A percentile compares a stretch with the other conserved stretches of the same genome.
These are phyloP conservation scores for Horisme vitalbata DNA, from an alignment of 2,888 invertebrate species.

Conservation along the genomic window DNA sequence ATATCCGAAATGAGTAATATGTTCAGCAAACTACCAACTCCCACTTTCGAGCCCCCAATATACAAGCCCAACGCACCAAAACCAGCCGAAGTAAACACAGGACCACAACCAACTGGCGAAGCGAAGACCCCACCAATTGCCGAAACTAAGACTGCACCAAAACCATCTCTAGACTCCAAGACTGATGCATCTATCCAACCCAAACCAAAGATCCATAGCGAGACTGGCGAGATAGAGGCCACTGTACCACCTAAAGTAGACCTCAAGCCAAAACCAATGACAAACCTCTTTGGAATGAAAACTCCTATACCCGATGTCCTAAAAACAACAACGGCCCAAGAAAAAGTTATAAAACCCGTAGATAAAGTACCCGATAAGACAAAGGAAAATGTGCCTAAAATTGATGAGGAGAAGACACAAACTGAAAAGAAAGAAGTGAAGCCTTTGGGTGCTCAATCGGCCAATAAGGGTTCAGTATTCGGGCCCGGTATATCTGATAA, in stretches of 20 bases:
- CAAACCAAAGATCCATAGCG: slow-evolving; percentile 37
- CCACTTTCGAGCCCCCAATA: slow-evolving; percentile 35
- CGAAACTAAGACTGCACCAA: slow-evolving; percentile 33
- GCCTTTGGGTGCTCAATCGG: slow-evolving; percentile 41
- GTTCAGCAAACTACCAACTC: slow-evolving; percentile 54
- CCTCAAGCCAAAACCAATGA: slow-evolving; percentile 51
- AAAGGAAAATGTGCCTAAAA: slow-evolving; percentile 48
- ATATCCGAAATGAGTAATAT: slow-evolving; percentile 55
- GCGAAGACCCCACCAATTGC: background rate
- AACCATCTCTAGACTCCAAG: slow-evolving; percentile 29
- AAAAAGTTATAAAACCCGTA: slow-evolving; percentile 40
- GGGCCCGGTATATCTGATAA: slow-evolving; percentile 35
- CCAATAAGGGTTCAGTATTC: slow-evolving; percentile 39
- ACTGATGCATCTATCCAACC: too few relatives aligned
- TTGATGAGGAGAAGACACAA: slow-evolving; percentile 26
- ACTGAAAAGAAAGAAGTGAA: slow-evolving; percentile 50
- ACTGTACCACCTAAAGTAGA: slow-evolving; percentile 33
- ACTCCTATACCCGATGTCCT: slow-evolving; percentile 50
- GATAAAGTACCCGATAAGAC: slow-evolving; percentile 46
- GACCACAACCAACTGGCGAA: background rate
- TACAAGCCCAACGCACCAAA: slow-evolving; percentile 10
- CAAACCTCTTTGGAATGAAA: slow-evolving; percentile 57
- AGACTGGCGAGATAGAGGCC: slow-evolving; percentile 64
- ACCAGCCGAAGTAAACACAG: slow-evolving; percentile 36
- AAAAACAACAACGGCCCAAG: slow-evolving; percentile 36